Conservation (phyloP, 2,797 vertebrate species). For the Enteromius radiatus region DNA sequence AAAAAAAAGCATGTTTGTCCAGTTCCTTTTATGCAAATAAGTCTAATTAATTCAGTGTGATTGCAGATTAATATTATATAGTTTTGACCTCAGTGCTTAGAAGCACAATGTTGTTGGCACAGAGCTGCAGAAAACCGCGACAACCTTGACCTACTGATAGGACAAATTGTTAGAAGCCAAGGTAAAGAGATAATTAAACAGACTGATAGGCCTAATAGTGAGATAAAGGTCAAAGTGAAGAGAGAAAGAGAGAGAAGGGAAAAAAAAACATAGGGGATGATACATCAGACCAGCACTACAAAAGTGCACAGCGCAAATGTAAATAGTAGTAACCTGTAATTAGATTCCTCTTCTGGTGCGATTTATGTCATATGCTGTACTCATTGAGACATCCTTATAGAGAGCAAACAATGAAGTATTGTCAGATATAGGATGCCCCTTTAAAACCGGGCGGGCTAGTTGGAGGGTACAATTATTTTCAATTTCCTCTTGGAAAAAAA, state of each 20-base stretch:
- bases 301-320: conserved; percentile 58
- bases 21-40: conserved; percentile 9
- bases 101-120: conserved; percentile 15
- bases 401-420: conserved; percentile 45
- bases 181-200: conserved; percentile 47
- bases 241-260: conserved; percentile 9
- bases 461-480: conserved; percentile 61
- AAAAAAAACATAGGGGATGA: not conserved
- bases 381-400: conserved; percentile 34
- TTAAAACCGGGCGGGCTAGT: conserved; percentile 40
- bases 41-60: not conserved
- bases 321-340: conserved; percentile 62
- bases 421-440: conserved; percentile 42
- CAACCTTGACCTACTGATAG: conserved; percentile 42
- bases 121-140: conserved; percentile 19
- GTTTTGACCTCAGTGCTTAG: not conserved
- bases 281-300: not conserved
- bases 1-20: not conserved
- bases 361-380: conserved; percentile 38
- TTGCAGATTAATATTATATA: not conserved
- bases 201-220: conserved; percentile 33
- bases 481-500: conserved; percentile 69
- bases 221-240: conserved; percentile 28
- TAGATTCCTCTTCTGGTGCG: conserved; percentile 65
- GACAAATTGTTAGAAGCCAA: conserved; percentile 27